phyloP scores from a whole-genome alignment of 1,140 invertebrate genomes.

The Zaprionus gabonicus region DNA sequence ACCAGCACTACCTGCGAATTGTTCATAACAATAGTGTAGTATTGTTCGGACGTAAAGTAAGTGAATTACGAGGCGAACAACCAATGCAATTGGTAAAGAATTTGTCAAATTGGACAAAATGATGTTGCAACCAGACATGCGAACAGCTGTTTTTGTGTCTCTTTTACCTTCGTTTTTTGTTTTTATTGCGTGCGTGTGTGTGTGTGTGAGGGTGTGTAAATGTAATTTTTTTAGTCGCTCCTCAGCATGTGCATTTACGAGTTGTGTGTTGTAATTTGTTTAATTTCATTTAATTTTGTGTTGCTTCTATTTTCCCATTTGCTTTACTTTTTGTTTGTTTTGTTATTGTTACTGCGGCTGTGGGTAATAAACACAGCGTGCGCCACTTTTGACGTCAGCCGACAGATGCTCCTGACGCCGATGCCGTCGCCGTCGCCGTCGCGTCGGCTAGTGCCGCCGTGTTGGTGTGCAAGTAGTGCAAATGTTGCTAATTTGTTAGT shows the following conservation, averaged over 20 bases:
- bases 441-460: neutral
- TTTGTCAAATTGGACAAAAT: conserved; percentile 28
- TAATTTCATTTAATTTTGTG: conserved; percentile 34
- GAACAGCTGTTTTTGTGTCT: conserved; percentile 69
- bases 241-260: conserved; percentile 17
- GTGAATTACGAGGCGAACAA: conserved; percentile 21
- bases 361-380: conserved; percentile 18
- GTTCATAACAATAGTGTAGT: conserved; percentile 28
- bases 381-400: conserved; percentile 25
- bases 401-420: conserved; percentile 12
- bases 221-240: conserved; percentile 5
- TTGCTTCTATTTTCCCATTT: conserved; percentile 19
- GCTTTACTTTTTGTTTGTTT: conserved; percentile 19
- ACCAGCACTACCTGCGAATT: conserved; percentile 21
- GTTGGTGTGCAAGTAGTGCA: neutral
- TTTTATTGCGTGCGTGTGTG: conserved; percentile 27
- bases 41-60: conserved; percentile 21
- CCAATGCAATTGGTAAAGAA: conserved; percentile 2
- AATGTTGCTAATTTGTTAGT: conserved; percentile 33
- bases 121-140: conserved; percentile 31
- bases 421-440: neutral
- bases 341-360: conserved; percentile 18
- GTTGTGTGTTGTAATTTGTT: conserved; percentile 40
- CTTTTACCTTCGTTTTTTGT: conserved; percentile 43
- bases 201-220: conserved; percentile 22